Conservation (phyloP, 2,888 invertebrate genomes). For the Lasioglossum pauxillum region DNA sequence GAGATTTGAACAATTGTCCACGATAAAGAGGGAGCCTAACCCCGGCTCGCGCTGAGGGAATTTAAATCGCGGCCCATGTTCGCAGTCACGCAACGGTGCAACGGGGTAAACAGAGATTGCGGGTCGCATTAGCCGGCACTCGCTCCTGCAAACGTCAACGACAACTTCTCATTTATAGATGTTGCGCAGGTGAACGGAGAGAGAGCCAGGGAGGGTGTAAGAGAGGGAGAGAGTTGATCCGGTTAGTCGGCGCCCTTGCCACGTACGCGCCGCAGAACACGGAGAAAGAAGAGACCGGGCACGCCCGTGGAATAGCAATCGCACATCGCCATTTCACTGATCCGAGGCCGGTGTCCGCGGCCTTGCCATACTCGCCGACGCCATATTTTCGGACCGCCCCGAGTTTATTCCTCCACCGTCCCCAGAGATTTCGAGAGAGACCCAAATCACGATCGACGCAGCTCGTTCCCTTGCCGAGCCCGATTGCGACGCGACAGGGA, state of each 20-base stretch:
- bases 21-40: constrained; percentile 9
- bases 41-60: background rate
- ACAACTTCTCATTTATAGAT: constrained; percentile 45
- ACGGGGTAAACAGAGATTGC: constrained; percentile 8
- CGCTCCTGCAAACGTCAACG: constrained; percentile 25
- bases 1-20: background rate
- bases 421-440: constrained; percentile 27
- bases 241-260: constrained; percentile 41
- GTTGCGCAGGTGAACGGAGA: constrained; percentile 27
- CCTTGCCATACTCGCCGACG: constrained; percentile 25
- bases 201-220: background rate
- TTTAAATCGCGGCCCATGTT: constrained; percentile 20
- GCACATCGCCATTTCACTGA: constrained; percentile 49
- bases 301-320: constrained; percentile 76
- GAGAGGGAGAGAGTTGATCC: constrained; percentile 28
- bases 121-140: background rate
- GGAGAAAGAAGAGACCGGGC: constrained; percentile 49
- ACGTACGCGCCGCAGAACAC: constrained; percentile 23
- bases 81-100: constrained; percentile 7
- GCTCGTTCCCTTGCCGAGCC: background rate
- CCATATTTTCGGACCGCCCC: constrained; percentile 71
- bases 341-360: constrained; percentile 37
- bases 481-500: background rate
- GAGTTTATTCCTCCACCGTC: constrained; percentile 74
- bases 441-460: background rate